Evolutionary conservation across 2,113 vertebrate species (phyloP).

Genomic region (Labrus mixtus): DNA sequence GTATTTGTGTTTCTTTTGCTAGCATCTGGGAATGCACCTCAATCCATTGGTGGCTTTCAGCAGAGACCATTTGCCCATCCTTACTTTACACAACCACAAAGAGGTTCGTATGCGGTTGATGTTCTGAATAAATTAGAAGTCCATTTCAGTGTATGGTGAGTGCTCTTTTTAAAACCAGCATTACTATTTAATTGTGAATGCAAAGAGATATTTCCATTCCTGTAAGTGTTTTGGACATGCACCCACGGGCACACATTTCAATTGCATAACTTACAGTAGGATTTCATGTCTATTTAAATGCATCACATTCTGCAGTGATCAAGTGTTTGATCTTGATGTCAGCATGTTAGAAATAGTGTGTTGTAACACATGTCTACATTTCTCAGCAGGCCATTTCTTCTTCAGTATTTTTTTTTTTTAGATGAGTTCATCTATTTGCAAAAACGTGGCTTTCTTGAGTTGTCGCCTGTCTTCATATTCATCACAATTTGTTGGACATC

Average conservation of each 20-base stretch:
- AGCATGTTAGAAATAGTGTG: not conserved
- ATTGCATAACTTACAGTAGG: not conserved
- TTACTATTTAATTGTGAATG: conserved; percentile 38
- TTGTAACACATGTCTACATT: not conserved
- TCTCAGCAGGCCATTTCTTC: not conserved
- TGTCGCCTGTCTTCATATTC: too few species aligned
- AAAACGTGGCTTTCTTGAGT: too few species aligned
- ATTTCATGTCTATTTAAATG: not conserved
- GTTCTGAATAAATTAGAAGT: conserved; percentile 56
- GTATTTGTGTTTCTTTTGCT: not conserved
- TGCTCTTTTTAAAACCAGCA: conserved; percentile 21
- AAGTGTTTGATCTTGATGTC: not conserved
- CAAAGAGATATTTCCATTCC: conserved; percentile 17
- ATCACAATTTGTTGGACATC: too few species aligned
- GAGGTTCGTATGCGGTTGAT: conserved; percentile 4
- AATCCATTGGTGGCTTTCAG: conserved; percentile 69
- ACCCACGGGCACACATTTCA: not conserved
- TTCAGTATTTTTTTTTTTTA: too few species aligned
- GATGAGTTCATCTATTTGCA: too few species aligned
- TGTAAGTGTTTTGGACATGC: not conserved
- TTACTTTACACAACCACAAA: conserved; percentile 29
- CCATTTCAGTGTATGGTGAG: conserved; percentile 63
- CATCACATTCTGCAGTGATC: not conserved
- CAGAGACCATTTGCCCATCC: not conserved
- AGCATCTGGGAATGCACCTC: conserved; percentile 18